Percentiles rank a stretch among this genome's conserved stretches.
These are phyloP conservation scores for Drosophila serrata DNA, from an alignment of 1,140 invertebrate genomes.

Conservation along the genomic window DNA sequence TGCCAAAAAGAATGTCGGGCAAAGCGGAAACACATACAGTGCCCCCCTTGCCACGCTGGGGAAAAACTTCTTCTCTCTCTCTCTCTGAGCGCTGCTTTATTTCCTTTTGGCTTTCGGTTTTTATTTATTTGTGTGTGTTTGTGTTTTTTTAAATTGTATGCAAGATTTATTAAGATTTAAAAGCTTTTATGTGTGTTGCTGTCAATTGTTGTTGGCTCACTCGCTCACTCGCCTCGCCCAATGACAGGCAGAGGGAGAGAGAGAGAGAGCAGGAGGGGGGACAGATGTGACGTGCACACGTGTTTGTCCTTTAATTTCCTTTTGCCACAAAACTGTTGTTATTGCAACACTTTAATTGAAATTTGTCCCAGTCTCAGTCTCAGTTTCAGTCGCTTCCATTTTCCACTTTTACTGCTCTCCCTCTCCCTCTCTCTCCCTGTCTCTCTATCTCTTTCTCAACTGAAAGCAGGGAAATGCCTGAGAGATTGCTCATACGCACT, in stretches of 20 bases:
- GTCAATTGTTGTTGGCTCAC: constrained; percentile 64
- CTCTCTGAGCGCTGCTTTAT: constrained; percentile 40
- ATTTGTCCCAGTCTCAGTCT: constrained; percentile 28
- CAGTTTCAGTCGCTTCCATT: constrained; percentile 6
- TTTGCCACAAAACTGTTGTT: constrained; percentile 52
- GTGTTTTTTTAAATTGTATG: constrained; percentile 80
- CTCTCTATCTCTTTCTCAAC: no score
- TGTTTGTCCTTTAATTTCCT: constrained; percentile 56
- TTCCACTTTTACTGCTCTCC: neutral
- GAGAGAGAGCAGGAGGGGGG: no score
- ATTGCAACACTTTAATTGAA: constrained; percentile 67
- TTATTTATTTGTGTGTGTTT: constrained; percentile 35
- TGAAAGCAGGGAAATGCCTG: no score
- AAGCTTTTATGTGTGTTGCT: constrained; percentile 82
- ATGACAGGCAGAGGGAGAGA: neutral
- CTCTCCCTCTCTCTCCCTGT: neutral
- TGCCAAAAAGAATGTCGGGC: constrained; percentile 38
- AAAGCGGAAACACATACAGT: constrained; percentile 32
- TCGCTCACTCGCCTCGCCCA: constrained; percentile 7
- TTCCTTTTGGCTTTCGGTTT: constrained; percentile 35
- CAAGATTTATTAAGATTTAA: constrained; percentile 85
- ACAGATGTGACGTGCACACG: constrained; percentile 15
- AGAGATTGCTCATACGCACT: constrained; percentile 52
- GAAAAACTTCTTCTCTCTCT: constrained; percentile 13
- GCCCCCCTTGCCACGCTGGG: neutral